These are phyloP conservation scores for Telmatherina bonti DNA, from an alignment of 2,797 vertebrate species.

Conservation along the genomic window DNA sequence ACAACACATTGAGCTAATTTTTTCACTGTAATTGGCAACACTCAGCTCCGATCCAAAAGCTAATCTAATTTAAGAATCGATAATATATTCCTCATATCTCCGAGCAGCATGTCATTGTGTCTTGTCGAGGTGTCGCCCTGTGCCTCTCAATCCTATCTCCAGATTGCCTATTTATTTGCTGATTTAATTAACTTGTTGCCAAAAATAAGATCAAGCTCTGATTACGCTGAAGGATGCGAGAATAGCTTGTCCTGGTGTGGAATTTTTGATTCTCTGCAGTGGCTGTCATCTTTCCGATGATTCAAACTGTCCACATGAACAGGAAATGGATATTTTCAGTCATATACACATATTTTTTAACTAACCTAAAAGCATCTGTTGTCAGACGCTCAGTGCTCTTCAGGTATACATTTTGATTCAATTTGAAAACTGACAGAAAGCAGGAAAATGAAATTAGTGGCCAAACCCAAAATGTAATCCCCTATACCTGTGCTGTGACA, in stretches of 20 bases:
- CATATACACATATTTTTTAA: not conserved
- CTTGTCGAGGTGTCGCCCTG: not conserved
- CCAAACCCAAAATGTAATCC: not conserved
- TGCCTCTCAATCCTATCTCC: conserved; percentile 2
- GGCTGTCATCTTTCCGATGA: not conserved
- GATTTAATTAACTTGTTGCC: conserved; percentile 8
- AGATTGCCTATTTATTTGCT: conserved; percentile 13
- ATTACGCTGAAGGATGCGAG: conserved; percentile 15
- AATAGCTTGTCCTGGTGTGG: conserved; percentile 41
- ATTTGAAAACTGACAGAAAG: not conserved
- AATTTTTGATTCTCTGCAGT: conserved; percentile 4
- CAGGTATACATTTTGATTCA: not conserved
- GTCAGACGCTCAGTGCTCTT: not conserved
- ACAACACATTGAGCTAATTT: not conserved
- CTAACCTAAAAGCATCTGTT: not conserved
- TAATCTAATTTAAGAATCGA: not conserved
- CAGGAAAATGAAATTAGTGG: not conserved
- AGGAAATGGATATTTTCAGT: conserved; percentile 4
- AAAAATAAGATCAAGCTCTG: not conserved
- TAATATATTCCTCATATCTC: not conserved
- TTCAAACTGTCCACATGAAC: conserved; percentile 6
- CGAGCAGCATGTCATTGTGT: conserved; percentile 4
- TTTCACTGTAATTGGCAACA: conserved; percentile 5
- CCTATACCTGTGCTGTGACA: not conserved
- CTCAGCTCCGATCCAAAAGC: conserved; percentile 2